Conservation (phyloP, 2,797 vertebrate species). For the Pelochelys cantorii region DNA sequence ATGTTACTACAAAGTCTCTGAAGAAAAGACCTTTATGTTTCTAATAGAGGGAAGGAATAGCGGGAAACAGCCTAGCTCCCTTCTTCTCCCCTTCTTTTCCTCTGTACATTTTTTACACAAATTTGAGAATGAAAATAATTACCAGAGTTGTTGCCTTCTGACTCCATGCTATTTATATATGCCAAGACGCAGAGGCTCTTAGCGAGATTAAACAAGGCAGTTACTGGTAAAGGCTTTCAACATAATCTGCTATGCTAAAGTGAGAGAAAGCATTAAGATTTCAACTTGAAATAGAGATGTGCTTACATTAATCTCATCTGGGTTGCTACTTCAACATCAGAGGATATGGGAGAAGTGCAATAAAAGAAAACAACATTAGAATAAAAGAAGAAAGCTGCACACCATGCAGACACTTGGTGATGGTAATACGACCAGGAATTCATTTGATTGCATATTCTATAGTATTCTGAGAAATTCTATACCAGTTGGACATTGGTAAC, state of each 20-base stretch:
- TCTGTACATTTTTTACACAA: neutral
- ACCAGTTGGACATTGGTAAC: neutral
- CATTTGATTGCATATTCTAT: neutral
- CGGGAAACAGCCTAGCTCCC: neutral
- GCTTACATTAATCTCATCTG: neutral
- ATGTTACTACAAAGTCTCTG: neutral
- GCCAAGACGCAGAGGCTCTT: neutral
- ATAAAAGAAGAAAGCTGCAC: neutral
- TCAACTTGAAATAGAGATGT: neutral
- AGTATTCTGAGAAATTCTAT: neutral
- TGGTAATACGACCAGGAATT: neutral
- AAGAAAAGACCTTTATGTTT: neutral
- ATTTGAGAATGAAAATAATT: neutral
- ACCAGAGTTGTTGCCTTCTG: neutral
- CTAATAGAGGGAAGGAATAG: neutral
- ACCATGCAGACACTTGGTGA: neutral
- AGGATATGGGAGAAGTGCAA: neutral
- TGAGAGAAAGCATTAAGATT: neutral
- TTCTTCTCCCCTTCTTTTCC: neutral
- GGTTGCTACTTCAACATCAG: neutral
- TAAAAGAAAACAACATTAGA: neutral
- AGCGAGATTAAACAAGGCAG: neutral
- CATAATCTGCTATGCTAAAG: neutral
- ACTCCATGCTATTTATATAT: neutral
- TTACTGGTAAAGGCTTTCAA: neutral